Evolutionary conservation across 23 tunicate species (phyloP).

Genomic region (Phallusia fumigata): DNA sequence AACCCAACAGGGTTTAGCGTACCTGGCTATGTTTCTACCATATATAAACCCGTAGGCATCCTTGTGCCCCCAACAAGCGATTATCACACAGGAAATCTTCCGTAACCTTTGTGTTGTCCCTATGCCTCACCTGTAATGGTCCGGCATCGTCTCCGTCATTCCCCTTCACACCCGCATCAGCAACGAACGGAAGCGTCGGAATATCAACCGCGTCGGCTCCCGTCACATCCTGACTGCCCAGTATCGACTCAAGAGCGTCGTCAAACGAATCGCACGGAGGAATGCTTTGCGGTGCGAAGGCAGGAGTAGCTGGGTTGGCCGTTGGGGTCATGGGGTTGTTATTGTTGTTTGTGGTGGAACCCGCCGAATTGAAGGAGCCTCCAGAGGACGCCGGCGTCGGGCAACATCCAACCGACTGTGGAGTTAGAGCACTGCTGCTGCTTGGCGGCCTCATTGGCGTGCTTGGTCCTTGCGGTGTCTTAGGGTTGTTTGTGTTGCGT

Average conservation of each 20-base stretch:
- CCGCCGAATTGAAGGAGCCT: neutral
- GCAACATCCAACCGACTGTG: slow-evolving; percentile 26
- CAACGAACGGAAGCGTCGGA: neutral
- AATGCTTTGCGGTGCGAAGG: neutral
- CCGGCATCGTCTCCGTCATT: neutral
- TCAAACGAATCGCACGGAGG: slow-evolving; percentile 2
- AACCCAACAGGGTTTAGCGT: too few species aligned
- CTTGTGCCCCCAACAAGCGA: too few species aligned
- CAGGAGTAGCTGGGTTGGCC: neutral
- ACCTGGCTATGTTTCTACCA: too few species aligned
- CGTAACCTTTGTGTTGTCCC: too few species aligned
- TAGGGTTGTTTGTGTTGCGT: slow-evolving; percentile 19
- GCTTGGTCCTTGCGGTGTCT: slow-evolving; percentile 31
- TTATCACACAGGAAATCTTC: too few species aligned
- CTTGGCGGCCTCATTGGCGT: slow-evolving; percentile 37
- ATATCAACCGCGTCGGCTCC: neutral
- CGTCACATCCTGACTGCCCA: neutral
- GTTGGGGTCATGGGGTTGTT: neutral
- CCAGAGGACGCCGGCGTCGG: neutral
- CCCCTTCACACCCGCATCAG: neutral
- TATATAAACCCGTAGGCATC: too few species aligned
- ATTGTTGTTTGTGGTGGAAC: neutral
- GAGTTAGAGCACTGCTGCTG: slow-evolving; percentile 32
- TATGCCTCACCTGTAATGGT: neutral
- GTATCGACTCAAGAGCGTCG: neutral